Evolutionary conservation across 2,113 vertebrate species (phyloP), one percentile per base, ranked within the genome.

Genomic region (Eubucco bourcierii): DNA sequence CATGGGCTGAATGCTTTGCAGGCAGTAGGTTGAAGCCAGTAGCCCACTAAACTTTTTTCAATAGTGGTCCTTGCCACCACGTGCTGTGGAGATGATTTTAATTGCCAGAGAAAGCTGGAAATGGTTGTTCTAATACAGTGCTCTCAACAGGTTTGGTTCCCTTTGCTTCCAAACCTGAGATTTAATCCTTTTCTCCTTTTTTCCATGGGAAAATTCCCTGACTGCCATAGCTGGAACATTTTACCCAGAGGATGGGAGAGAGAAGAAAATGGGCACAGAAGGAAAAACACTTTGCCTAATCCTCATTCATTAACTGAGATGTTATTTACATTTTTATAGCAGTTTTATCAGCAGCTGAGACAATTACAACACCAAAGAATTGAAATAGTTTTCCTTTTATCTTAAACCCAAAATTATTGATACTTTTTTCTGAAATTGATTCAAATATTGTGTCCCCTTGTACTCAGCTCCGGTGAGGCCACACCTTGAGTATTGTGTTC

Each of bases 91-190:
- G 77, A 41, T 37, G 53, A 41, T 67, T 88, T 77, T 52, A 20
- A 14, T 1, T 67, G 86, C 46, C 65, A 84, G 70, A 72, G 61
- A 41, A 63, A 67, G 77, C 58, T 64, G 84, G 47, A 72, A n/a
- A 24, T 8, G 23, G 73, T 37, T 72, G 47, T 10, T 84, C 53
- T 34, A 64, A 60, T 41, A 46, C 5, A 19, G 37, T 0, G 0
- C 2, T 2, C 24, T 87, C 29, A 52, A 2, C 0, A 0, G 46
- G 41, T 31, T 47, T 24, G 11, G 41, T 37, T 88, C 52, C n/a
- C 28, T 55, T 59, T 74, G 3, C 31, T 52, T 75, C 41, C 23
- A 25, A 72, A n/a, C 24, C 19, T 25, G 15, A 65, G 27, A 47
- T 24, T 78, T 70, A 64, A 12, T 8, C 6, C 16, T 67, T 81